phyloP scores from a whole-genome alignment of 64 coral and sea anemone species.

The Dendrophyllia cribrosa region DNA sequence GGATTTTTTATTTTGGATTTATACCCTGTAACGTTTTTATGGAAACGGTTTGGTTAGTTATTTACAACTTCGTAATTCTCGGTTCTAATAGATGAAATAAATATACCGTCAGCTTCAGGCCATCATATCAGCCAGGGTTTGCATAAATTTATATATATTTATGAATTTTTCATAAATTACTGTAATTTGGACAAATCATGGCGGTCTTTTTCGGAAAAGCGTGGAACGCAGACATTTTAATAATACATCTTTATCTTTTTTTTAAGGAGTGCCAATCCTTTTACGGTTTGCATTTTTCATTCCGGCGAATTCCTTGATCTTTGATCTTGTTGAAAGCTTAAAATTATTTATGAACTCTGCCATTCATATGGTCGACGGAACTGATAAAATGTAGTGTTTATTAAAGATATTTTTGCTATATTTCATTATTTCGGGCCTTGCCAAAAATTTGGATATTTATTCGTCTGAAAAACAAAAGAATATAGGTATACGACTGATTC shows the following conservation, averaged over 20 bases:
- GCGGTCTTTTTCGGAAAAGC: not conserved
- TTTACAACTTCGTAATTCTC: too few relatives aligned
- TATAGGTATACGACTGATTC: not conserved
- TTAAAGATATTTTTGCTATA: not conserved
- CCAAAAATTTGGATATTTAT: not conserved
- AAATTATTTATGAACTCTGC: slow-evolving; percentile 9
- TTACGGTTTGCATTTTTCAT: slow-evolving; percentile 5
- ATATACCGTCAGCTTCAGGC: not conserved
- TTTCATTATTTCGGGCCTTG: too few relatives aligned
- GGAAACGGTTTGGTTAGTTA: too few relatives aligned
- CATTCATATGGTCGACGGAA: not conserved
- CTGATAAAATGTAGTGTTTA: not conserved
- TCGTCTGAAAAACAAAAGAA: not conserved
- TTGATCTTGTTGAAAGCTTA: slow-evolving; percentile 35
- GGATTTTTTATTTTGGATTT: too few relatives aligned
- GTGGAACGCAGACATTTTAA: too few relatives aligned
- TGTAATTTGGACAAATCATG: not conserved
- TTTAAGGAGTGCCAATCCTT: not conserved
- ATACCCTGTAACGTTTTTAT: too few relatives aligned
- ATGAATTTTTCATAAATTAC: not conserved
- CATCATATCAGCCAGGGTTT: not conserved
- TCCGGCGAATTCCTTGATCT: not conserved
- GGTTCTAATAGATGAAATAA: not conserved
- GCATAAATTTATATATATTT: not conserved
- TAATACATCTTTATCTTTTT: not conserved